These are phyloP conservation scores for Merluccius polli DNA, from an alignment of 2,797 vertebrate species.

Conservation along the genomic window DNA sequence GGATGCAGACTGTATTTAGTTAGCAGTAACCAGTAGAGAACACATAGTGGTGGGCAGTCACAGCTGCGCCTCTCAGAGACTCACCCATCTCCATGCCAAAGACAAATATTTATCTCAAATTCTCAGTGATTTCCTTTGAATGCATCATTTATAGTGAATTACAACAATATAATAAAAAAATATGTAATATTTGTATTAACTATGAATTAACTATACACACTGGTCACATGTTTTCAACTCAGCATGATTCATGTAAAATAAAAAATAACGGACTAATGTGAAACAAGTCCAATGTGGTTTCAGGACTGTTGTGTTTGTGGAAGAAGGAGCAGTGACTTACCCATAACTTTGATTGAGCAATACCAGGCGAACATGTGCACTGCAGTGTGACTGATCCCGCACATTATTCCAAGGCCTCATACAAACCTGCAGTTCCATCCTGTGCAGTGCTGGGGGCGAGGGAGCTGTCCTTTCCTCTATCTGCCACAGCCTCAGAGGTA, in stretches of 20 bases:
- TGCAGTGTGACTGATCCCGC: background rate
- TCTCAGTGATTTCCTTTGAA: background rate
- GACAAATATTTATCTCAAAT: background rate
- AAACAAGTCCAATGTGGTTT: background rate
- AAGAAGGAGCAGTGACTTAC: background rate
- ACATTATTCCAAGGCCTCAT: background rate
- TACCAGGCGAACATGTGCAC: background rate
- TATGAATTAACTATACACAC: background rate
- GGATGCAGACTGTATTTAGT: conserved; percentile 20
- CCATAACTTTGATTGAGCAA: background rate
- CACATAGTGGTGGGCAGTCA: conserved; percentile 17
- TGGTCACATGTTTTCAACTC: background rate
- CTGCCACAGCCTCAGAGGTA: conserved; percentile 37
- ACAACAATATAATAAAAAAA: background rate
- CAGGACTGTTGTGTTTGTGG: background rate
- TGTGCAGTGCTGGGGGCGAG: background rate
- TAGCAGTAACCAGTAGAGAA: conserved; percentile 25
- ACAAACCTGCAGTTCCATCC: conserved; percentile 10
- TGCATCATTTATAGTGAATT: background rate
- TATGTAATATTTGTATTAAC: background rate
- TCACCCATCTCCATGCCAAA: background rate
- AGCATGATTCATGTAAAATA: background rate
- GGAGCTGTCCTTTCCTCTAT: conserved; percentile 28
- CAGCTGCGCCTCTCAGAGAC: conserved; percentile 11
- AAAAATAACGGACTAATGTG: background rate